Evolutionary conservation across 2,888 invertebrate genomes (phyloP), one percentile per base, ranked within the genome.

Genomic region (Notocelia uddmanniana): DNA sequence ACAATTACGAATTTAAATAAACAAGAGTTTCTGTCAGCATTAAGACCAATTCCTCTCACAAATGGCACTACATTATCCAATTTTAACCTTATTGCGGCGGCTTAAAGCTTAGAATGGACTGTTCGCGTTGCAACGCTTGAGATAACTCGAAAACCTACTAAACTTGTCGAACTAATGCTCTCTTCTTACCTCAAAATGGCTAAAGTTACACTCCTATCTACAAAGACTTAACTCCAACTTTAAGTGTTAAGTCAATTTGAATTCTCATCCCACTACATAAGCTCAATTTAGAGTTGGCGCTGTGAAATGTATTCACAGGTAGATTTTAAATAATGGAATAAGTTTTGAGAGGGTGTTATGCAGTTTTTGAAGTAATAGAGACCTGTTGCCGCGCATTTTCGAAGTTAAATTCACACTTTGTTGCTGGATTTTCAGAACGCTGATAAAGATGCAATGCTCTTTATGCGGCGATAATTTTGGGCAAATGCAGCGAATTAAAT

Each of bases 121-220:
- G 19, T 8, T 73, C 59, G 68, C 64, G 19, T 69, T 76, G 80
- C 79, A 85, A 83, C 79, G 77, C 77, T 79, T 77, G 73, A 87
- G 87, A 89, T 89, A 86, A 86, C 87, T 86, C 81, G 85, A 86
- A 87, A 87, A 89, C 86, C 85, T 82, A 83, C 89, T 84, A 86
- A 87, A 89, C 86, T 90, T 90, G 89, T 90, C 88, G 88, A 90
- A 90, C 90, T 91, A 91, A 91, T 90, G 89, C 89, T 86, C 89
- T 86, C 87, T 89, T 87, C 89, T 86, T 87, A 86, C 90, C 89
- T 87, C 89, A 85, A 89, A 91, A 91, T 88, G 88, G 89, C 83
- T 83, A 82, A 89, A 90, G 86, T 91, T 90, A 80, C 73, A 72
- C 73, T 77, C 76, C 75, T 76, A 74, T 75, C 78, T 79, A 75